A percentile compares a stretch with the other conserved stretches of the same genome.
Evolutionary conservation across 2,888 invertebrate species (phyloP).

Genomic region (Erebia palarica): DNA sequence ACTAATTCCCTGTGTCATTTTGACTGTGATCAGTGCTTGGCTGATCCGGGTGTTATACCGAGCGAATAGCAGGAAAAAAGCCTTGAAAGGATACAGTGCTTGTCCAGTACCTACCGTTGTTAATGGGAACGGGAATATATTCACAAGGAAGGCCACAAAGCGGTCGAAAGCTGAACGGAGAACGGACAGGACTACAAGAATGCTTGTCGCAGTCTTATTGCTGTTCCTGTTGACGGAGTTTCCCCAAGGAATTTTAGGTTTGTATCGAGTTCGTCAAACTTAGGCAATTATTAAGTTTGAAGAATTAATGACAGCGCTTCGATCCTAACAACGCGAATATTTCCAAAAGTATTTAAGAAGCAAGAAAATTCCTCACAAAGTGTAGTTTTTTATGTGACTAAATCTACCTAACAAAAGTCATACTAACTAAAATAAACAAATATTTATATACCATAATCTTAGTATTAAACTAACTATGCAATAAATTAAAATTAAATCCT

Average conservation of each 20-base stretch:
- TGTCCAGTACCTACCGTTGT: slow-evolving; percentile 64
- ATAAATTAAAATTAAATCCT: no score
- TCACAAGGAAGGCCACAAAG: slow-evolving; percentile 69
- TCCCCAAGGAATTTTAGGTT: slow-evolving; percentile 90
- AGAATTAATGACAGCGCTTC: neutral
- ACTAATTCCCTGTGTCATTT: slow-evolving; percentile 88
- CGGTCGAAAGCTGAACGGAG: slow-evolving; percentile 70
- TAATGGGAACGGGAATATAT: slow-evolving; percentile 67
- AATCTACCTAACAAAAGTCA: no score
- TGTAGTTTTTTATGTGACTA: no score
- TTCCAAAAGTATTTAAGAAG: neutral
- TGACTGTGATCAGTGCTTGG: slow-evolving; percentile 89
- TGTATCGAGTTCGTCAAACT: slow-evolving; percentile 22
- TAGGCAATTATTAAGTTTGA: neutral
- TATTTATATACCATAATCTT: no score
- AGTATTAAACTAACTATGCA: no score
- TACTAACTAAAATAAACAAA: no score
- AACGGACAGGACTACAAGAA: slow-evolving; percentile 92
- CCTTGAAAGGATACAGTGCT: slow-evolving; percentile 77
- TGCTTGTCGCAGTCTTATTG: slow-evolving; percentile 93
- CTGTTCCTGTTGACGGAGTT: slow-evolving; percentile 95
- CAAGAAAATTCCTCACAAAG: neutral
- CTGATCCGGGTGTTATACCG: slow-evolving; percentile 87
- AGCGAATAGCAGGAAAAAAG: slow-evolving; percentile 85
- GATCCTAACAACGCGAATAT: neutral